Percentiles rank a stretch among this genome's conserved stretches.
Evolutionary conservation across 2,113 vertebrate species (phyloP).

Genomic region (Strix aluco): DNA sequence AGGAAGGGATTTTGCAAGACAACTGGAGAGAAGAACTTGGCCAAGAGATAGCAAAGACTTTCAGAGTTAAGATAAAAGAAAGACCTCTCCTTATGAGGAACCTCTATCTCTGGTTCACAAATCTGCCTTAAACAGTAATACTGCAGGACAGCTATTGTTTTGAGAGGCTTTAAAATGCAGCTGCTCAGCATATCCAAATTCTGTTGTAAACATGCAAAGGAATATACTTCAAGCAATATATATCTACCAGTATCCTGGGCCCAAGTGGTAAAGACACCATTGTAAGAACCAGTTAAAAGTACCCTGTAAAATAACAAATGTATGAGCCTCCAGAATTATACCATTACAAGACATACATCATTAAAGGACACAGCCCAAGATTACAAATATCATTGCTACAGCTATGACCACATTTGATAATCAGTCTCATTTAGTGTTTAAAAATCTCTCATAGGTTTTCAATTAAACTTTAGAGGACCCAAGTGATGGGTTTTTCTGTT

Average conservation of each 20-base stretch:
- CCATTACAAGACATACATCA: not conserved
- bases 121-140: not conserved
- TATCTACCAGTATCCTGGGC: not conserved
- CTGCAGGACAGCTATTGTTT: not conserved
- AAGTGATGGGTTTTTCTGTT: not conserved
- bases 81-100: not conserved
- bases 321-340: not conserved
- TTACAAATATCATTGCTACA: not conserved
- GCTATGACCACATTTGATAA: not conserved
- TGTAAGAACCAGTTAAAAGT: not conserved
- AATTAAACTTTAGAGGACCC: conserved; percentile 52
- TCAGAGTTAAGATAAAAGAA: not conserved
- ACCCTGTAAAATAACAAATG: not conserved
- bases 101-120: not conserved
- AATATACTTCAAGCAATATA: not conserved
- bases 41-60: not conserved
- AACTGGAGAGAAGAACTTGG: not conserved
- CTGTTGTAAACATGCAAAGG: not conserved
- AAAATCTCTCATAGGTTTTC: conserved; percentile 64
- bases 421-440: not conserved
- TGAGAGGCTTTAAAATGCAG: not conserved
- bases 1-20: not conserved
- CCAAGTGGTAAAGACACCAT: not conserved
- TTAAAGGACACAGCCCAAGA: not conserved
- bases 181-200: not conserved